These are phyloP conservation scores for Scyliorhinus canicula DNA, from an alignment of 2,797 vertebrate genomes.

Conservation along the genomic window DNA sequence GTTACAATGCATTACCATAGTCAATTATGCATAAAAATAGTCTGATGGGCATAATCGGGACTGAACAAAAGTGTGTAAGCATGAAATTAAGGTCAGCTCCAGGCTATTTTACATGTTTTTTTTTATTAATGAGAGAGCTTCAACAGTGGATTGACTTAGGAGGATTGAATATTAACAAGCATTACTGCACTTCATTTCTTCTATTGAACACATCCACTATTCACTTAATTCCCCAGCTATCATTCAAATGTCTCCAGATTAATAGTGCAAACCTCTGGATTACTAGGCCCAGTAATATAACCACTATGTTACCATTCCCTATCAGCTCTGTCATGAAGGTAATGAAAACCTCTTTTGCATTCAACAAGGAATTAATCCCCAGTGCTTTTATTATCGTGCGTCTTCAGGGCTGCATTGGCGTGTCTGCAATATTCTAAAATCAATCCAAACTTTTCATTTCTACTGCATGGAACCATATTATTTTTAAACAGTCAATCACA, in stretches of 20 bases:
- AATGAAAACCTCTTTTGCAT: neutral
- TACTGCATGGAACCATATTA: neutral
- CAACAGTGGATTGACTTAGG: neutral
- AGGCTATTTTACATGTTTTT: slow-evolving; percentile 30
- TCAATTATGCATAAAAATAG: neutral
- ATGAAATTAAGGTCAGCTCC: slow-evolving; percentile 28
- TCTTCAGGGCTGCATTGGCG: neutral
- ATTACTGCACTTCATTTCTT: neutral
- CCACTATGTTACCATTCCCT: too few relatives aligned
- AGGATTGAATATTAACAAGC: slow-evolving; percentile 9
- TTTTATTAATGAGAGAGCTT: neutral
- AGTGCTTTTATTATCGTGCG: neutral
- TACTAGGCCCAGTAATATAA: too few relatives aligned
- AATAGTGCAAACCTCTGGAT: too few relatives aligned
- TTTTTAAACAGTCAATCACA: neutral
- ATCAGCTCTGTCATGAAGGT: too few relatives aligned
- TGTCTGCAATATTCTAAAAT: neutral
- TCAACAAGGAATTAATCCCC: neutral
- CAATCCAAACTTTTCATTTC: neutral
- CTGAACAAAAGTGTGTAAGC: slow-evolving; percentile 24
- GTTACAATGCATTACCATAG: slow-evolving; percentile 15
- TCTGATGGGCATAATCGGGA: slow-evolving; percentile 5
- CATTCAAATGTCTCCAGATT: too few relatives aligned
- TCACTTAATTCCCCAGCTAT: neutral
- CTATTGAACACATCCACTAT: neutral